Base-by-base conservation (phyloP, 2,888 invertebrate genomes). In the Carpatolechia fugitivella region DNA sequence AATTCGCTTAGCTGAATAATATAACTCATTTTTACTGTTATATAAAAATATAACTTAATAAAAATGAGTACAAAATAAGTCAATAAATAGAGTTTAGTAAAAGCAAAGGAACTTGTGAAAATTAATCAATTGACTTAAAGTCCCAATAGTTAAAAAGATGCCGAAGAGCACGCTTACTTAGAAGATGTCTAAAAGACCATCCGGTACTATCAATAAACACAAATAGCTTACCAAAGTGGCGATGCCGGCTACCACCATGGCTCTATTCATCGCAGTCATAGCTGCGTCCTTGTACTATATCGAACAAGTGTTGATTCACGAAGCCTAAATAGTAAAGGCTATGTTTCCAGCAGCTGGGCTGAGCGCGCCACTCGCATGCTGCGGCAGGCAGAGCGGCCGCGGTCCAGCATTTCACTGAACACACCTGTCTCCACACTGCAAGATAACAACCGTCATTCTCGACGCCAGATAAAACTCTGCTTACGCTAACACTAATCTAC, bases 201-300 rank as follows among this genome's bases (percentile, higher is more conserved):
- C n/a, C n/a, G n/a, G n/a, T n/a, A n/a, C n/a, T n/a, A n/a, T n/a
- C n/a, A 35, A n/a, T 35, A n/a, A 3, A 35, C 4, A 35, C 1
- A 44, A n/a, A 11, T 30, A 5, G 68, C 77, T 76, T 56, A 77
- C 77, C 72, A 77, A 55, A 10, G 77, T 76, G 31, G 62, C 59
- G 49, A 73, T 59, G 47, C 77, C 76, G 16, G 77, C 70, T 18
- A 68, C 60, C 14, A 75, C 70, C 74, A 76, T 73, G 49, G 66
- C 62, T 58, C 62, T 72, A 60, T 75, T 76, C 4, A 70, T 49
- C 5, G 60, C 55, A n/a, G 33, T 29, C 55, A 51, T 55, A 3
- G 35, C 30, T 7, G 46, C 29, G 18, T n/a, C n/a, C n/a, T n/a
- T n/a, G n/a, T n/a, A n/a, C n/a, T n/a, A 6, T 24, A 24, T 24